Conservation (phyloP, 2,113 vertebrate genomes). For the Himantopus leucocephalus region DNA sequence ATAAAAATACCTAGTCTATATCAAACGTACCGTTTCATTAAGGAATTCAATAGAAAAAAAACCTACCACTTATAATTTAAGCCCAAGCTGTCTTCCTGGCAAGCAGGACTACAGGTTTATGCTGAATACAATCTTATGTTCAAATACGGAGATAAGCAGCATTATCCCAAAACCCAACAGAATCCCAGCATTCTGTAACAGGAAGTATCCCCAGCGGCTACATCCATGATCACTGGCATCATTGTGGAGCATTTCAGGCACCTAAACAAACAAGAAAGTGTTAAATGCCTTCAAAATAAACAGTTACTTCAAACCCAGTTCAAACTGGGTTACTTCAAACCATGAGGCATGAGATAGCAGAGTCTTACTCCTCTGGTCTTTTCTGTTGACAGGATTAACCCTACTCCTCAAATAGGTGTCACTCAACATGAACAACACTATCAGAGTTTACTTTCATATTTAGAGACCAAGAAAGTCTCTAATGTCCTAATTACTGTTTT, state of each 20-base stretch:
- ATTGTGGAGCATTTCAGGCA: conserved; percentile 97
- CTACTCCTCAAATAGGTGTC: background rate
- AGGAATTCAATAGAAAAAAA: background rate
- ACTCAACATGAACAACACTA: background rate
- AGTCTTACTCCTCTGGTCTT: background rate
- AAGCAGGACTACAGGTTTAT: conserved; percentile 79
- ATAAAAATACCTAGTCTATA: conserved; percentile 9
- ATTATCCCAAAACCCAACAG: conserved; percentile 95
- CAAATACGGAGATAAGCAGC: conserved; percentile 94
- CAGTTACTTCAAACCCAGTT: background rate
- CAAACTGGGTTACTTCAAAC: background rate
- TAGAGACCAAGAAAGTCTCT: background rate
- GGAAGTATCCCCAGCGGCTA: conserved; percentile 94
- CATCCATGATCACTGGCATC: conserved; percentile 94
- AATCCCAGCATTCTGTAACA: conserved; percentile 96
- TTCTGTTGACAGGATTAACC: background rate
- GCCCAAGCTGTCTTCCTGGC: background rate
- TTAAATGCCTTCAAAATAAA: background rate
- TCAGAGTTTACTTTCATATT: background rate
- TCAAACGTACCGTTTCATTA: background rate
- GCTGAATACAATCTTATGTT: conserved; percentile 91
- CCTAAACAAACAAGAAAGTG: conserved; percentile 68
- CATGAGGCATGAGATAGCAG: background rate
- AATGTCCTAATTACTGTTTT: background rate
- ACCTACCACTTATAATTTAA: conserved; percentile 29